Base-by-base conservation (phyloP, 2,888 invertebrate species). In the Euclidia mi region DNA sequence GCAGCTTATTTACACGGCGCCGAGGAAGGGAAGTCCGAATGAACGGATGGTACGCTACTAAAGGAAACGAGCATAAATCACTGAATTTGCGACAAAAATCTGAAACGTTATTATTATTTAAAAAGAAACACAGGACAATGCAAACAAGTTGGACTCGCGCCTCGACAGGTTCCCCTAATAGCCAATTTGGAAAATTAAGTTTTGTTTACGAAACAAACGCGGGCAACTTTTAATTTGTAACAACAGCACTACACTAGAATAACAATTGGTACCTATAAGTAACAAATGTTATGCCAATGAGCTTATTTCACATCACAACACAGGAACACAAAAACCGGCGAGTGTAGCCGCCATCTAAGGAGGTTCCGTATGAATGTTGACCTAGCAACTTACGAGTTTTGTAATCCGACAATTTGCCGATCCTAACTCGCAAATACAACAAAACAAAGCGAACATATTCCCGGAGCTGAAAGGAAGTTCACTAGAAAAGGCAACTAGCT, bases 371-470 rank as follows among this genome's bases (percentile, higher is more conserved):
- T 79, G 81, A 80, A 79, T 92, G 89, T 92, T 93, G 91, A 91
- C 89, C 90, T 82, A 88, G 80, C 84, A 87, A 91, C 92, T 92
- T 91, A 90, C 82, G 84, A 90, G 89, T 92, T 91, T 88, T 90
- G 90, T 91, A 91, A 93, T 91, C 91, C 89, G 78, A 88, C 90
- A 91, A 92, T 91, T 92, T 90, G 90, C 90, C 89, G 85, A 84
- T 87, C 78, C 87, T 90, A 91, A 93, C 91, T 91, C 89, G 88
- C 86, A 91, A 93, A 90, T 90, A 92, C 82, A 93, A 93, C 92
- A 93, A 90, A 91, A 92, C 91, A 91, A 89, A 82, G 84, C 83
- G 88, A 90, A 89, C 92, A 91, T 89, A 90, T 92, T 91, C 91
- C 88, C 89, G 82, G 82, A 79, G 82, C 82, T 84, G 85, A 87